Base-by-base conservation (phyloP, 2,888 invertebrate species). In the Callimorpha dominula region DNA sequence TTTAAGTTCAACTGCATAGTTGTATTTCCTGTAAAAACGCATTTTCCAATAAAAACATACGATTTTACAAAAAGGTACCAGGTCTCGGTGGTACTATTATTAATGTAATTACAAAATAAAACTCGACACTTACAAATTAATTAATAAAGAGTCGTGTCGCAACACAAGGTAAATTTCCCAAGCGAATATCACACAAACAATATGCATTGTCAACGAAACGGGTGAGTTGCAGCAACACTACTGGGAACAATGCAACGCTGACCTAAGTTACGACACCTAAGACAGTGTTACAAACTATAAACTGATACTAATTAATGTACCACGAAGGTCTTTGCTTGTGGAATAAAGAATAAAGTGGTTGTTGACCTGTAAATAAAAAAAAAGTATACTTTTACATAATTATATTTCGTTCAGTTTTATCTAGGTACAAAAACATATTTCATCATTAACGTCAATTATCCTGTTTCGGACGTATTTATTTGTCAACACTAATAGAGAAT, bases 201-300 rank as follows among this genome's bases (percentile, higher is more conserved):
- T 86, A 83, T 80, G 85, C 83, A 87, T 87, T 87, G 85, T 87
- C 65, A 67, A 66, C 52, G 67, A 66, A 71, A 65, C 68, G 68
- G 20, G 68, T 43, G 63, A 62, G 75, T 76, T 83, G 72, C 78
- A 66, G 70, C 74, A 82, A 81, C 72, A 7, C 40, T 52, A 17
- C 52, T 43, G 65, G 68, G 68, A 81, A 82, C 82, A 83, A 79
- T 83, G 50, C 76, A 69, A 71, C 71, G 46, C 62, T 72, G 65
- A 17, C 79, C 75, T 17, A 63, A 60, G 65, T 82, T 82, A 50
- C 76, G 74, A 83, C 71, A 82, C 72, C 31, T 64, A 65, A 75
- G 63, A 81, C 79, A 75, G 75, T 82, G 66, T 40, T 50, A 64
- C 66, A 42, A 42, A 54, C 40, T 67, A 42, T 67, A 67, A 31